These are phyloP conservation scores for Hyles euphorbiae DNA, from an alignment of 1,140 invertebrate genomes.

Conservation along the genomic window DNA sequence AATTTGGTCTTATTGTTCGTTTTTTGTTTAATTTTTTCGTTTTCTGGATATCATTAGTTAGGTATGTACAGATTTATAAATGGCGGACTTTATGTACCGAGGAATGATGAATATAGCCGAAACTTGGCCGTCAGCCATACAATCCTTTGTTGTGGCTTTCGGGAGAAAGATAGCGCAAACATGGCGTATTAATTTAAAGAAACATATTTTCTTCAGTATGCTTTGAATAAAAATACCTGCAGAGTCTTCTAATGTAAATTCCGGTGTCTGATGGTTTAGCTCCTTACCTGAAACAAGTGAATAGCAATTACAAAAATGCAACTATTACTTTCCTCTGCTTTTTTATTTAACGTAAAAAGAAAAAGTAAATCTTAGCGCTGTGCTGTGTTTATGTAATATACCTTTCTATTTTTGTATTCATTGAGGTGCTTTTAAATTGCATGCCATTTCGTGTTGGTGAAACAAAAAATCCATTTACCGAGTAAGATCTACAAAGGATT, in stretches of 20 bases:
- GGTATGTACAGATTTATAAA: constrained; percentile 32
- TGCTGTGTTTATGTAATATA: background rate
- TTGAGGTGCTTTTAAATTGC: background rate
- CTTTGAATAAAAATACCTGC: constrained; percentile 6
- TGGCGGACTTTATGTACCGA: constrained; percentile 32
- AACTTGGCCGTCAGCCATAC: constrained; percentile 44
- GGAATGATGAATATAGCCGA: constrained; percentile 43
- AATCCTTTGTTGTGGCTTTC: constrained; percentile 43
- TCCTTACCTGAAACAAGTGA: constrained; percentile 47
- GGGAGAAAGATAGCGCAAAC: constrained; percentile 20
- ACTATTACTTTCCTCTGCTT: too few relatives aligned
- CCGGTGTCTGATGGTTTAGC: background rate
- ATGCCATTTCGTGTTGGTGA: constrained; percentile 22
- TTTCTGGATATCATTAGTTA: constrained; percentile 22
- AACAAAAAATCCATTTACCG: constrained; percentile 36
- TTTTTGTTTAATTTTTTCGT: constrained; percentile 14
- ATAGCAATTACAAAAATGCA: background rate
- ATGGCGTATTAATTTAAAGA: constrained; percentile 3
- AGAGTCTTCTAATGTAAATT: background rate
- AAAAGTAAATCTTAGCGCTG: too few relatives aligned
- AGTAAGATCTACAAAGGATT: constrained; percentile 43
- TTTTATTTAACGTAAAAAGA: too few relatives aligned
- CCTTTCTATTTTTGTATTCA: background rate
- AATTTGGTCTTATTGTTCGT: constrained; percentile 2
- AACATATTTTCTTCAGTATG: constrained; percentile 1